Evolutionary conservation across 2,113 vertebrate genomes (phyloP).

Genomic region (Leptodactylus fuscus): DNA sequence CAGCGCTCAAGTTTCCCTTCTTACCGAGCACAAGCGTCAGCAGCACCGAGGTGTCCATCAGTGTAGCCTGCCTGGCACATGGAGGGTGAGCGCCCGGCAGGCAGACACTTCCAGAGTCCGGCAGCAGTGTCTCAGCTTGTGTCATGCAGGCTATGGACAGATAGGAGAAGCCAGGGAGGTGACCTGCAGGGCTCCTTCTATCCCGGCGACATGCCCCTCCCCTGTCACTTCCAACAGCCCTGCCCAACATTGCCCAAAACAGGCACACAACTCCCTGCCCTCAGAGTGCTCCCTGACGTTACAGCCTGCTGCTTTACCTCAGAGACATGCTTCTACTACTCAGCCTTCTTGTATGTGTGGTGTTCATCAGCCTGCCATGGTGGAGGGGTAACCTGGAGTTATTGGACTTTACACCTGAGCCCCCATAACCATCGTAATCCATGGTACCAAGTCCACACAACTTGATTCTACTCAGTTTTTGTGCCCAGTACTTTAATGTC

Average conservation of each 20-base stretch:
- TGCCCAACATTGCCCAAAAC: constrained; percentile 18
- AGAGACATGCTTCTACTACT: too few species aligned
- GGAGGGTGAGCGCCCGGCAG: constrained; percentile 24
- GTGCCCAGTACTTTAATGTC: too few species aligned
- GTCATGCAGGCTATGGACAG: neutral
- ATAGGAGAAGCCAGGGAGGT: constrained; percentile 17
- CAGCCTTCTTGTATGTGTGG: too few species aligned
- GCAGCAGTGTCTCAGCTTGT: neutral
- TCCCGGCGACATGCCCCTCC: constrained; percentile 36
- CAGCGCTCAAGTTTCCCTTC: too few species aligned
- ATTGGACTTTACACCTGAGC: too few species aligned
- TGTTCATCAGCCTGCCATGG: too few species aligned
- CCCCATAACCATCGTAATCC: too few species aligned
- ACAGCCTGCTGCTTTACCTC: too few species aligned
- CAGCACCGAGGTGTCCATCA: constrained; percentile 50
- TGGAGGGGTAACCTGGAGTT: too few species aligned
- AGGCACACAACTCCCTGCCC: neutral
- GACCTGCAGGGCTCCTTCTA: constrained; percentile 2
- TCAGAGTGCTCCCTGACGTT: neutral
- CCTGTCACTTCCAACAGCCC: constrained; percentile 25
- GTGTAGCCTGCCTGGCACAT: constrained; percentile 36
- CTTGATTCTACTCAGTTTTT: too few species aligned
- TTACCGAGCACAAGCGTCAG: constrained; percentile 41
- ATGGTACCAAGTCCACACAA: too few species aligned
- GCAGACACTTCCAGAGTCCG: neutral